Conservation (phyloP, 2,888 invertebrate genomes). For the Odontocerum albicorne region DNA sequence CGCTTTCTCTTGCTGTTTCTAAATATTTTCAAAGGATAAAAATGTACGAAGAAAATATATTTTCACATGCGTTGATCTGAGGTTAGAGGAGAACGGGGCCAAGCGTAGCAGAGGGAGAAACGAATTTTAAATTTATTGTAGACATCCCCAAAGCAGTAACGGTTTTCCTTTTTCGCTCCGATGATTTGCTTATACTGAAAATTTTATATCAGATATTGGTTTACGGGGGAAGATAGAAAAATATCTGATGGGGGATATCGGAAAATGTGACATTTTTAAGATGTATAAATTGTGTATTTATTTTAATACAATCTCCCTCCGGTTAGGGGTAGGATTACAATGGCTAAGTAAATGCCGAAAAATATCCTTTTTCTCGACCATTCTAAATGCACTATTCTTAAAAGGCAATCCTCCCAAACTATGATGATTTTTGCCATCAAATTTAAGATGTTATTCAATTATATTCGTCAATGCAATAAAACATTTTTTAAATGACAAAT, state of each 20-base stretch:
- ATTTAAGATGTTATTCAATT: too few relatives aligned
- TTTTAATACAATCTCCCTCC: not conserved
- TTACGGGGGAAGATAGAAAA: slow-evolving; percentile 8
- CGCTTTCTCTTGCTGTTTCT: too few relatives aligned
- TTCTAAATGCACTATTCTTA: too few relatives aligned
- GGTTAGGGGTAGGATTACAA: too few relatives aligned
- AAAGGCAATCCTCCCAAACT: too few relatives aligned
- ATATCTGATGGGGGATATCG: slow-evolving; percentile 1
- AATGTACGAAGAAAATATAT: slow-evolving; percentile 6
- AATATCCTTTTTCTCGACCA: too few relatives aligned
- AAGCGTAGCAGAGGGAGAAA: slow-evolving; percentile 15
- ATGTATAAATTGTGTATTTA: not conserved
- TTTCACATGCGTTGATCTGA: slow-evolving; percentile 18
- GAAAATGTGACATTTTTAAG: too few relatives aligned
- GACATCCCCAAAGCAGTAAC: slow-evolving; percentile 28
- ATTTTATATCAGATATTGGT: slow-evolving; percentile 30
- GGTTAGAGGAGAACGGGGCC: slow-evolving; percentile 3
- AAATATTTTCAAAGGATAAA: too few relatives aligned
- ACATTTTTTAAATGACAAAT: too few relatives aligned
- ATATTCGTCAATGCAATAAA: too few relatives aligned
- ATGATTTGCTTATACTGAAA: slow-evolving; percentile 29
- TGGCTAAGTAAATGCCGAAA: too few relatives aligned
- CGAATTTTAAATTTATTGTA: slow-evolving; percentile 32
- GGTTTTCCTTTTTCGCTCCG: slow-evolving; percentile 28
- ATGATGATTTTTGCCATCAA: too few relatives aligned